phyloP scores from a whole-genome alignment of 2,888 invertebrate species.

The Acleris literana region DNA sequence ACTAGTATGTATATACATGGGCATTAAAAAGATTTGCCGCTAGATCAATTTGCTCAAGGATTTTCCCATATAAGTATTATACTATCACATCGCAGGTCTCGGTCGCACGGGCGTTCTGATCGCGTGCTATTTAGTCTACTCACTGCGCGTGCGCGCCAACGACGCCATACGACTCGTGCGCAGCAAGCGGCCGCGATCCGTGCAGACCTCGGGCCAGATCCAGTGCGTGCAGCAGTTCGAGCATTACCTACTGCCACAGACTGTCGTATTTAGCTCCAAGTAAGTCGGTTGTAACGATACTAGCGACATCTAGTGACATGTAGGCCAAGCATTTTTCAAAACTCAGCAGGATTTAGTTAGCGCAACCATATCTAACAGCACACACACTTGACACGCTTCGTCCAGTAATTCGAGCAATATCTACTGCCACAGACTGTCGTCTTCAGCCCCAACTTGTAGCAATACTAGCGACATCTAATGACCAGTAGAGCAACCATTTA shows the following conservation, averaged over 20 bases:
- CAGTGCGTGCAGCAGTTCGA: constrained; percentile 92
- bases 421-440: constrained; percentile 90
- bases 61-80: no score
- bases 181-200: constrained; percentile 89
- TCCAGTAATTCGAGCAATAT: constrained; percentile 92
- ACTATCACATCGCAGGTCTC: constrained; percentile 78
- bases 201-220: constrained; percentile 93
- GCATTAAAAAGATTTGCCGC: no score
- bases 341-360: no score
- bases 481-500: no score
- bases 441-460: constrained; percentile 89
- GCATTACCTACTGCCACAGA: constrained; percentile 89
- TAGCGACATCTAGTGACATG: not conserved
- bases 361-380: no score
- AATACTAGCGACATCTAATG: constrained; percentile 40
- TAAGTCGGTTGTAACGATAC: constrained; percentile 56
- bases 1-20: no score
- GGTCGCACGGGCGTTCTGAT: constrained; percentile 94
- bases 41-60: no score
- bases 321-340: no score
- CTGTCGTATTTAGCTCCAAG: constrained; percentile 88
- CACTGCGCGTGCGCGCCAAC: constrained; percentile 88
- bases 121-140: constrained; percentile 93
- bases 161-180: constrained; percentile 92
- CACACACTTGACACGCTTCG: constrained; percentile 89